Evolutionary conservation across 2,888 invertebrate genomes (phyloP), one percentile per base, ranked within the genome.

Genomic region (Drosophila mercatorum): DNA sequence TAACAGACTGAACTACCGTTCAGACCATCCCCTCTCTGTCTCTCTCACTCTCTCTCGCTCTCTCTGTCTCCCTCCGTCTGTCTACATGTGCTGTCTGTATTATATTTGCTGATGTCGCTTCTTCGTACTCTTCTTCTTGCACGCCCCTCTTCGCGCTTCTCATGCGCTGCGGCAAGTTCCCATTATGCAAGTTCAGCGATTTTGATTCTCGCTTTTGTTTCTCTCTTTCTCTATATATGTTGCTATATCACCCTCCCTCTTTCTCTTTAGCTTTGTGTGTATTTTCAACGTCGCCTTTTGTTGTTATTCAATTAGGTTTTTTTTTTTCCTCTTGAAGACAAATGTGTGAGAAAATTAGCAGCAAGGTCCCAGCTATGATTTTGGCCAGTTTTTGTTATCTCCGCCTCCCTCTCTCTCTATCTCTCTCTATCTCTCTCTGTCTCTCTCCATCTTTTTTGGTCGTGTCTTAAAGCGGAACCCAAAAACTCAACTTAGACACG

Each of bases 171-270:
- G 44, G 40, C 57, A 41, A 46, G 26, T 55, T 68, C 68, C 53
- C 61, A 84, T 87, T 88, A 88, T 83, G 83, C 83, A 83, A 85
- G 88, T 76, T 85, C 68, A 82, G 88, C 83, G 62, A 66, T 62
- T 68, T 72, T 55, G 66, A 10, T 57, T 63, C 56, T 53, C 75
- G 46, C 56, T 46, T 43, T 57, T 66, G 49, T 22, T 6, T 22
- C 22, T 6, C 22, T 7, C 22, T 22, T 22, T 22, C 22, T 22
- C 22, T 22, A 22, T 22, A 22, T 22, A 22, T 22, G 22, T 17
- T 17, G 17, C 17, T 17, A 17, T 17, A 17, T 17, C 17, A 17
- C 17, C 44, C 46, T 55, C 61, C 62, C 12, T 52, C 10, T 28
- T 41, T 55, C 56, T 52, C 14, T 14, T 36, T 7, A 26, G 34